A percentile compares a stretch with the other conserved stretches of the same genome.
These are phyloP conservation scores for Bungarus multicinctus DNA, from an alignment of 2,113 vertebrate species.

Conservation along the genomic window DNA sequence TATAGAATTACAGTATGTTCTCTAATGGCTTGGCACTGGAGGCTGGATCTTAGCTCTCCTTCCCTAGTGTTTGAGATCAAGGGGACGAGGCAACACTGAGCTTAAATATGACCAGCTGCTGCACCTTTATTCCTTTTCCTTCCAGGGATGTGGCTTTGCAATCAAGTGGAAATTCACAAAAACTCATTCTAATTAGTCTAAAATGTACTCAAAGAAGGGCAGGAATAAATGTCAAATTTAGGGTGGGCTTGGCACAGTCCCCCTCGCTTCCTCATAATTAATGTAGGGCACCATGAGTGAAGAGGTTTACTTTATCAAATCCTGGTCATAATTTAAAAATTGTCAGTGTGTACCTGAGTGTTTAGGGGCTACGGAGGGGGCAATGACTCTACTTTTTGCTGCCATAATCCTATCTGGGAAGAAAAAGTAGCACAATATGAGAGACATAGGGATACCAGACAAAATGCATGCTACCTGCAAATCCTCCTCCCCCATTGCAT, in stretches of 20 bases:
- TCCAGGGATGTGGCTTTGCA: background rate
- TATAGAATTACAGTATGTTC: constrained; percentile 72
- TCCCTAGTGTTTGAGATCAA: constrained; percentile 69
- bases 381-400: background rate
- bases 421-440: background rate
- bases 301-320: background rate
- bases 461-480: background rate
- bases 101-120: constrained; percentile 47
- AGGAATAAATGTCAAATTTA: background rate
- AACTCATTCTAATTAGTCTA: background rate
- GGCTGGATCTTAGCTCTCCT: constrained; percentile 60
- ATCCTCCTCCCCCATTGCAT: background rate
- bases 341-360: background rate
- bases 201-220: background rate
- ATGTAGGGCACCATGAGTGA: background rate
- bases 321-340: background rate
- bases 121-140: background rate
- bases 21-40: constrained; percentile 65
- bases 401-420: background rate
- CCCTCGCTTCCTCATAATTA: background rate
- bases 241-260: background rate
- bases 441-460: background rate
- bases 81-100: constrained; percentile 45
- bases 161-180: background rate
- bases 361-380: background rate